These are phyloP conservation scores for Geotria australis DNA, from an alignment of 2,797 vertebrate genomes.

Conservation along the genomic window DNA sequence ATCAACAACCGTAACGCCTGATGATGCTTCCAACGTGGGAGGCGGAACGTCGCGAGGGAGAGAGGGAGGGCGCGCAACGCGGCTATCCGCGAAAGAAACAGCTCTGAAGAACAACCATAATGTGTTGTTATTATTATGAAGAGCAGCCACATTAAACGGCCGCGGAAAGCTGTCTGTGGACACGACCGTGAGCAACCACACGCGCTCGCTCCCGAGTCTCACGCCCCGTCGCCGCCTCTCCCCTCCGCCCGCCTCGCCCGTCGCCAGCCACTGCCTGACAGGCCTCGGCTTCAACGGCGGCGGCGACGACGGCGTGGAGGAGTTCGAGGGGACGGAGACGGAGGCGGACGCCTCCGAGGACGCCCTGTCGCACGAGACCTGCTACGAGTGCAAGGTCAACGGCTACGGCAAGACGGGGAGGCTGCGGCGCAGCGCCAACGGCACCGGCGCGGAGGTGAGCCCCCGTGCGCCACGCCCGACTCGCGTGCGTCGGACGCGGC, in stretches of 20 bases:
- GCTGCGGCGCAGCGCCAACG: slow-evolving; percentile 18
- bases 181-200: too few species aligned
- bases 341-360: slow-evolving; percentile 19
- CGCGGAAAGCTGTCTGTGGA: too few species aligned
- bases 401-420: slow-evolving; percentile 27
- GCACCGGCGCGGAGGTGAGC: slow-evolving; percentile 10
- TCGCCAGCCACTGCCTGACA: slow-evolving; percentile 43
- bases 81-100: too few species aligned
- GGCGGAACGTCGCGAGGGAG: too few species aligned
- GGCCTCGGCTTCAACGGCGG: slow-evolving; percentile 22
- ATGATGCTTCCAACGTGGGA: too few species aligned
- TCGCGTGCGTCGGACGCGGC: too few species aligned
- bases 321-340: slow-evolving; percentile 8
- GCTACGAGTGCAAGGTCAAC: slow-evolving; percentile 78
- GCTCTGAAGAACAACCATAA: too few species aligned
- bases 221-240: background rate
- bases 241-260: background rate
- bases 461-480: too few species aligned
- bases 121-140: too few species aligned
- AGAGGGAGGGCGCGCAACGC: too few species aligned
- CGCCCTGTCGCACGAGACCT: slow-evolving; percentile 37
- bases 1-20: too few species aligned
- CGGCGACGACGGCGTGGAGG: slow-evolving; percentile 15
- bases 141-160: too few species aligned
- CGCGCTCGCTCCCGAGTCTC: background rate